Evolutionary conservation across 2,113 vertebrate genomes (phyloP).

Genomic region (Glaucidium brasilianum): DNA sequence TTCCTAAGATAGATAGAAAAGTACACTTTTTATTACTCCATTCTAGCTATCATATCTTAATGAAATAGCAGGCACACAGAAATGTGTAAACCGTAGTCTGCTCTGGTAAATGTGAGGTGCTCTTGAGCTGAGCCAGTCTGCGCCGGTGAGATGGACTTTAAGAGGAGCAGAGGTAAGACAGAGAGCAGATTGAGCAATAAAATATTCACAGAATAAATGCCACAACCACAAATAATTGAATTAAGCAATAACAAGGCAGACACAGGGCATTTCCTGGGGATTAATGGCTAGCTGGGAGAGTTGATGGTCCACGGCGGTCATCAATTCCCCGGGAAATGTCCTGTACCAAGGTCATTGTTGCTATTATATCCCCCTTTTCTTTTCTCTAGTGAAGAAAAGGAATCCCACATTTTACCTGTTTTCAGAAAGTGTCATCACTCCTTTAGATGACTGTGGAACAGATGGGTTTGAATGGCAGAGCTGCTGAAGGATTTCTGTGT

Average conservation of each 20-base stretch:
- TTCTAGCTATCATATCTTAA: background rate
- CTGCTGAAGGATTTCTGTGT: background rate
- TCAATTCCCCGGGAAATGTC: constrained; percentile 45
- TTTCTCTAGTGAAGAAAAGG: background rate
- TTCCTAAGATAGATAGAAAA: background rate
- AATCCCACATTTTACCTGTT: constrained; percentile 21
- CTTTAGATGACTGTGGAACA: background rate
- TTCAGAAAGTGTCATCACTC: background rate
- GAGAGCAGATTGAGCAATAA: constrained; percentile 44
- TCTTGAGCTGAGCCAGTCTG: background rate
- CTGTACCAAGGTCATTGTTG: constrained; percentile 37
- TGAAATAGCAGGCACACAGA: background rate
- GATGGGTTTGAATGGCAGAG: background rate
- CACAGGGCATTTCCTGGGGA: constrained; percentile 47
- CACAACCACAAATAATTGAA: constrained; percentile 61
- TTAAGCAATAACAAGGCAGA: constrained; percentile 48
- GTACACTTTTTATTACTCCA: background rate
- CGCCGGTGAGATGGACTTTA: background rate
- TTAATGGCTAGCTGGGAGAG: constrained; percentile 29
- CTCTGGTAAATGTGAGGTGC: background rate
- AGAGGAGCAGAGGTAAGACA: background rate
- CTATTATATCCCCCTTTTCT: background rate
- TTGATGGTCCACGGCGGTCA: constrained; percentile 17
- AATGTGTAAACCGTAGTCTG: background rate
- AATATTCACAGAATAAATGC: constrained; percentile 61